These are phyloP conservation scores for Chaetoderma sp. DNA, from an alignment of 2,888 invertebrate species.

Conservation along the genomic window DNA sequence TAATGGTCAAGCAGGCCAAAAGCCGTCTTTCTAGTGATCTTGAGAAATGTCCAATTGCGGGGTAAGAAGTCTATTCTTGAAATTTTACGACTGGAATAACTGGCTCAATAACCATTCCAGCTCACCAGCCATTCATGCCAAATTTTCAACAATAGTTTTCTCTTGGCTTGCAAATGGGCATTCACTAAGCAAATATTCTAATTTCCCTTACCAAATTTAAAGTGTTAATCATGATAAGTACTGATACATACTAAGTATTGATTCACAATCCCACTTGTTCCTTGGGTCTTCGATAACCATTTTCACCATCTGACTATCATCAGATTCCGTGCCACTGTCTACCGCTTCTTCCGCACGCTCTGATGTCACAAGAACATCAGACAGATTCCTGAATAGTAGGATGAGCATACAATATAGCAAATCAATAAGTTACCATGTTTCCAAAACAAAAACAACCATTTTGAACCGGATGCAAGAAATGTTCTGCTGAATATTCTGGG, in stretches of 20 bases:
- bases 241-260: conserved; percentile 76
- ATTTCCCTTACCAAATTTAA: not conserved
- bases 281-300: conserved; percentile 76
- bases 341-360: conserved; percentile 39
- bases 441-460: no score
- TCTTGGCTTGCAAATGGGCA: not conserved
- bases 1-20: no score
- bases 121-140: not conserved
- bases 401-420: not conserved
- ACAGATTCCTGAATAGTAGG: conserved; percentile 49
- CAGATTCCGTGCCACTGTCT: conserved; percentile 48
- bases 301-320: conserved; percentile 62
- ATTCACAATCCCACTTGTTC: conserved; percentile 91
- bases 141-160: not conserved
- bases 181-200: not conserved
- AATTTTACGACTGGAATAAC: not conserved
- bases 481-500: no score
- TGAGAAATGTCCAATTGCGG: no score
- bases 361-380: conserved; percentile 47
- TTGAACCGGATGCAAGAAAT: no score
- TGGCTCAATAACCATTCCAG: not conserved
- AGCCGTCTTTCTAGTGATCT: no score
- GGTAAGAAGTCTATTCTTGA: no score
- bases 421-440: no score
- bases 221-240: not conserved